A percentile compares a stretch with the other conserved stretches of the same genome.
These are phyloP conservation scores for Brachypodius melanocephalos DNA, from an alignment of 2,113 vertebrate species.

Conservation along the genomic window DNA sequence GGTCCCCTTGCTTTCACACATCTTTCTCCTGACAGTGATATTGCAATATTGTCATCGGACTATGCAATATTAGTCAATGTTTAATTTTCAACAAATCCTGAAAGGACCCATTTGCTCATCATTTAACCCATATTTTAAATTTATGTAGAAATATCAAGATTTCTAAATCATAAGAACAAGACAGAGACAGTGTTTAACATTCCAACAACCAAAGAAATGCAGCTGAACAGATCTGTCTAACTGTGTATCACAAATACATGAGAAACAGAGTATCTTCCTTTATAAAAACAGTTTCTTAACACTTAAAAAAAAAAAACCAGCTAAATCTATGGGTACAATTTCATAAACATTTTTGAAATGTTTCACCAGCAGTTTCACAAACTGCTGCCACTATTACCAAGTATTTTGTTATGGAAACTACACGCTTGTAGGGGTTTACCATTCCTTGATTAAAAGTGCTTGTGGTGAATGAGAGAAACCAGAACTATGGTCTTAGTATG, in stretches of 20 bases:
- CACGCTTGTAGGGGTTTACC: not conserved
- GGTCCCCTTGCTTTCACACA: rapidly evolving
- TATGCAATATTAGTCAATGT: not conserved
- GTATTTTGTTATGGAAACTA: not conserved
- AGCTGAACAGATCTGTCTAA: not conserved
- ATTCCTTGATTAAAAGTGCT: conserved; percentile 18
- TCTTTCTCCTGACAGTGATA: not conserved
- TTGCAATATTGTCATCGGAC: not conserved
- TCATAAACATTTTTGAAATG: not conserved
- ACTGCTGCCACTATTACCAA: not conserved
- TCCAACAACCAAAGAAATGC: not conserved
- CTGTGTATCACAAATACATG: not conserved
- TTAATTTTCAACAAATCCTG: not conserved
- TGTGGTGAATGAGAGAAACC: not conserved
- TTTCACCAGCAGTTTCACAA: not conserved
- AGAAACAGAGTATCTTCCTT: not conserved
- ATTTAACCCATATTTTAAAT: not conserved
- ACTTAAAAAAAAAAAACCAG: not conserved
- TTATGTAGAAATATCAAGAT: not conserved
- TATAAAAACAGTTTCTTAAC: not conserved
- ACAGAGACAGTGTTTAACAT: not conserved
- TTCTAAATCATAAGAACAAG: not conserved
- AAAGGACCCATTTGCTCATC: not conserved
- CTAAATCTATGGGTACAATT: conserved; percentile 3
- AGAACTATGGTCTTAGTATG: not conserved